These are phyloP conservation scores for Ailurus styani DNA, from an alignment of 2,113 vertebrate genomes.

Conservation along the genomic window DNA sequence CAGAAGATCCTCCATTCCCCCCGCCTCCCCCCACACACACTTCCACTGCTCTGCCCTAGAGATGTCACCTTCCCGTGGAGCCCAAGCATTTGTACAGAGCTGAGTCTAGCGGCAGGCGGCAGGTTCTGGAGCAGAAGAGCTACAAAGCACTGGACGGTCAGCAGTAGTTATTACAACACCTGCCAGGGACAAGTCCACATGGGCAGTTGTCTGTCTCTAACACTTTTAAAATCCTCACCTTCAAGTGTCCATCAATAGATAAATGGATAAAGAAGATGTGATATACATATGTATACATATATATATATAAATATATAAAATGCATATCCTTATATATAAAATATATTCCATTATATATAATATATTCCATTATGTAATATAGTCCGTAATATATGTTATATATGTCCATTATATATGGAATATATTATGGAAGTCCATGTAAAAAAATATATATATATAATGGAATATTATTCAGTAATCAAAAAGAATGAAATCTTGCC, in stretches of 20 bases:
- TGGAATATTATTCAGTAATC: neutral
- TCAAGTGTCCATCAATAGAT: neutral
- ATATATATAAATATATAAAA: neutral
- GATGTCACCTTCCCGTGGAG: neutral
- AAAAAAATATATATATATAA: neutral
- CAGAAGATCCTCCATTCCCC: neutral
- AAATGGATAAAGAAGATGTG: neutral
- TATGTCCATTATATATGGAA: too few relatives aligned
- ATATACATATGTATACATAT: neutral
- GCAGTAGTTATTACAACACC: neutral
- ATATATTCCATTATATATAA: too few relatives aligned
- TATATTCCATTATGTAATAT: too few relatives aligned
- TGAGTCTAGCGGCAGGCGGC: neutral
- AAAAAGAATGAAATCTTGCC: neutral
- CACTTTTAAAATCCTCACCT: neutral
- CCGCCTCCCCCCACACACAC: neutral
- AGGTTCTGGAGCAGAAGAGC: neutral
- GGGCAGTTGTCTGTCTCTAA: neutral
- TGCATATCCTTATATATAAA: too few relatives aligned
- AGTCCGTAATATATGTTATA: too few relatives aligned
- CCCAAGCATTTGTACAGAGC: neutral
- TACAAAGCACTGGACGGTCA: neutral
- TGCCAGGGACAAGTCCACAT: neutral
- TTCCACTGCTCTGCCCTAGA: neutral
- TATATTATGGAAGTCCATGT: too few relatives aligned